These are phyloP conservation scores for Sussaba pulchella DNA, from an alignment of 2,888 invertebrate species.

Conservation along the genomic window DNA sequence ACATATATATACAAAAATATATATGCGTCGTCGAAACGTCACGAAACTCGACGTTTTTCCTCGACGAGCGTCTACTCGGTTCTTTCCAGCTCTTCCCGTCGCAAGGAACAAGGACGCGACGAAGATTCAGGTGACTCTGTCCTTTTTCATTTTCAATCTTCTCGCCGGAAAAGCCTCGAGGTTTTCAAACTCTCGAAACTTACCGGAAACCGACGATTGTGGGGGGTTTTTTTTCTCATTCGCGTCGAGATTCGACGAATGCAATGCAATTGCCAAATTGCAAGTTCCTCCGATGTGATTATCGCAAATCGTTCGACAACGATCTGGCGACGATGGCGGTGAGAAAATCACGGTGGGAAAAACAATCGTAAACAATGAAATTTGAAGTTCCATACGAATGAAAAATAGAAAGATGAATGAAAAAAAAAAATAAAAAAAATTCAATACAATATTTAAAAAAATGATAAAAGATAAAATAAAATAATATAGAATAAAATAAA, in stretches of 20 bases:
- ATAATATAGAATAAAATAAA: background rate
- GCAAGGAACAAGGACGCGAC: constrained; percentile 12
- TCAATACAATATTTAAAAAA: too few relatives aligned
- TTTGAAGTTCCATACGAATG: constrained; percentile 33
- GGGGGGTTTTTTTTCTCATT: background rate
- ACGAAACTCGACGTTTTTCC: background rate
- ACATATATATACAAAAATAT: too few relatives aligned
- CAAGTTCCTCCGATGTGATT: constrained; percentile 37
- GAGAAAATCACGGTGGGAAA: too few relatives aligned
- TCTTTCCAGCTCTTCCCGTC: constrained; percentile 26
- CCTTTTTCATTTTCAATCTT: background rate
- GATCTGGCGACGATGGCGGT: constrained; percentile 8
- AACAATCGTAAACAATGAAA: constrained; percentile 29
- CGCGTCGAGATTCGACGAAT: constrained; percentile 8
- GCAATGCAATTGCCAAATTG: constrained; percentile 21
- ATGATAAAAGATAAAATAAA: background rate
- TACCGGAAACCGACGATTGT: too few relatives aligned
- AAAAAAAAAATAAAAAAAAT: too few relatives aligned
- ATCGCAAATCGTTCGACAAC: constrained; percentile 11
- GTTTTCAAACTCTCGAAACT: background rate
- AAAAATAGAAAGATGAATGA: background rate
- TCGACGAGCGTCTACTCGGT: constrained; percentile 3
- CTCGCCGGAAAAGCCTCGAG: background rate
- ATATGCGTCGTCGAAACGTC: background rate
- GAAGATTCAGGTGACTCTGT: constrained; percentile 24